Evolutionary conservation across 2,797 vertebrate genomes (phyloP).

Genomic region (Semaprochilodus insignis): DNA sequence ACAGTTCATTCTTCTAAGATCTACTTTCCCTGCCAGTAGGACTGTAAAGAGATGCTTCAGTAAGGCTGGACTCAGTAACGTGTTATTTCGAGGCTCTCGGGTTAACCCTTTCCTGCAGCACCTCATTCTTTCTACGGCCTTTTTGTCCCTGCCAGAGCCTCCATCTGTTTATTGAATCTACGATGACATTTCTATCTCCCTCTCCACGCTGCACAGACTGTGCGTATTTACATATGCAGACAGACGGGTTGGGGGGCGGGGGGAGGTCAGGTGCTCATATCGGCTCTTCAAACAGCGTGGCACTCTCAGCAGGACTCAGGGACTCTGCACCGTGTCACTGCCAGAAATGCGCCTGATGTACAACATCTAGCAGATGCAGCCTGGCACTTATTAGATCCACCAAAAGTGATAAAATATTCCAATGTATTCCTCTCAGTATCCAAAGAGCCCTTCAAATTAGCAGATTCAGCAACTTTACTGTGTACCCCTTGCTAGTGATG

Average conservation of each 20-base stretch:
- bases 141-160: slow-evolving; percentile 37
- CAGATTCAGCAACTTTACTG: too few species aligned
- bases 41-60: neutral
- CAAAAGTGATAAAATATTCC: neutral
- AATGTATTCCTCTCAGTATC: neutral
- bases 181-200: slow-evolving; percentile 38
- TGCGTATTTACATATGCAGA: slow-evolving; percentile 52
- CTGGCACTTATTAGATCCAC: neutral
- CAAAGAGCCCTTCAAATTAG: too few species aligned
- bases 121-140: slow-evolving; percentile 40
- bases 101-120: neutral
- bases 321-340: neutral
- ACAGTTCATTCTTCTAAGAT: too few species aligned
- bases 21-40: too few species aligned
- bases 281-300: slow-evolving; percentile 44
- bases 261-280: slow-evolving; percentile 35
- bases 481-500: too few species aligned
- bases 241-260: slow-evolving; percentile 21
- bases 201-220: slow-evolving; percentile 13
- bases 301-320: slow-evolving; percentile 28
- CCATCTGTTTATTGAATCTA: slow-evolving; percentile 31
- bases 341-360: neutral
- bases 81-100: neutral
- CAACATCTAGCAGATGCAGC: neutral
- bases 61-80: neutral